Base-by-base conservation (phyloP, 2,797 vertebrate species). In the Nannoperca obscura region DNA sequence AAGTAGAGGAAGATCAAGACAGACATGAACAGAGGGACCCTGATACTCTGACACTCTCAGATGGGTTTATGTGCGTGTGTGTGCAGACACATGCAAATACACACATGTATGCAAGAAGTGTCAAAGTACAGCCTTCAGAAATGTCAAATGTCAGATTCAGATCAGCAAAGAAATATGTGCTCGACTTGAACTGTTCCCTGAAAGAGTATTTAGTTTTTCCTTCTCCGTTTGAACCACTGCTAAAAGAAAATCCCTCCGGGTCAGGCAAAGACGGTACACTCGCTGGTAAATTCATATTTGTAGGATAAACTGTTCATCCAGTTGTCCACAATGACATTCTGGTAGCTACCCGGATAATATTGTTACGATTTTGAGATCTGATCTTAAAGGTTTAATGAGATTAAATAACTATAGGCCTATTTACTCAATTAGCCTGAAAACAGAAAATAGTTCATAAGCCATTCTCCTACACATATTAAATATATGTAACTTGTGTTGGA, bases 1-100 rank as follows among this genome's bases (percentile, higher is more conserved):
- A 88, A 93, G 84, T 38, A n/a, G 64, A 78, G n/a, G 63, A 67
- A 81, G 79, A 89, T 86, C 60, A 83, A 80, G 76, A 88, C 58
- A 38, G 82, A 84, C 27, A 11, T 61, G 67, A 83, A 74, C 74
- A 84, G 72, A 66, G 71, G 65, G 66, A 69, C 53, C 52, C 55
- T 62, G 81, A 78, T 82, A 62, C 78, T 34, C 44, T 62, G 81
- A 78, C 81, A 60, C 78, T 69, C 71, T 84, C 55, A 71, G 75
- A 82, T 76, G 68, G 78, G 53, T 82, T 78, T 75, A 46, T 78
- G 67, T 80, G 24, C 2, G 3, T 65, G 0, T 66, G 47, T 42
- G 52, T 22, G 24, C 27, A 24, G 10, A 76, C 57, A 73, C 67
- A 73, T 70, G 20, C 60, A 84, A 54, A 78, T 46, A 34, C 17